Evolutionary conservation across 2,888 invertebrate genomes (phyloP).

Genomic region (Drosophila testacea): DNA sequence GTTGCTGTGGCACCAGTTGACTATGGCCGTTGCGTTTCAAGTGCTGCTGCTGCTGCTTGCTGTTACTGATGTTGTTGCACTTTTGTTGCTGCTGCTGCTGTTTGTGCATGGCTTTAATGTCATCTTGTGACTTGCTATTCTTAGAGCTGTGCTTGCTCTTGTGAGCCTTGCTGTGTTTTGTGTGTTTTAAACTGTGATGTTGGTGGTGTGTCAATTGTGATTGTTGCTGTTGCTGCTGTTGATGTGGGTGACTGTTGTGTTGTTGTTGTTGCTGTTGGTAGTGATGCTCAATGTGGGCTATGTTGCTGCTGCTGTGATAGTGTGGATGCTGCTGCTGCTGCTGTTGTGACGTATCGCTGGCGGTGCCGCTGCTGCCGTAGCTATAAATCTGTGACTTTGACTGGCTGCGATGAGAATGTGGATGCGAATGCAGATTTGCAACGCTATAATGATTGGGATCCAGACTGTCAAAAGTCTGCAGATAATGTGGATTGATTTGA

Average conservation of each 20-base stretch:
- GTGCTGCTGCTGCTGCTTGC: slow-evolving; percentile 50
- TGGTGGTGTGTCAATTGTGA: slow-evolving; percentile 37
- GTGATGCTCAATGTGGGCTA: slow-evolving; percentile 79
- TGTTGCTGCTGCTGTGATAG: slow-evolving; percentile 73
- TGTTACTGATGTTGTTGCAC: slow-evolving; percentile 49
- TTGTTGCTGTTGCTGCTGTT: slow-evolving; percentile 46
- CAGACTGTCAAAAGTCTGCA: slow-evolving; percentile 83
- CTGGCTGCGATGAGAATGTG: slow-evolving; percentile 79
- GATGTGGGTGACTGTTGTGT: slow-evolving; percentile 46
- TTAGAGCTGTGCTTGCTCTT: slow-evolving; percentile 70
- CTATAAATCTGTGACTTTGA: slow-evolving; percentile 84
- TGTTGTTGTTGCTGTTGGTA: slow-evolving; percentile 68
- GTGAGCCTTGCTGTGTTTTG: slow-evolving; percentile 71
- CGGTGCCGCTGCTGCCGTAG: slow-evolving; percentile 76
- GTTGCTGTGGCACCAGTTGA: slow-evolving; percentile 57
- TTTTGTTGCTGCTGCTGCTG: slow-evolving; percentile 60
- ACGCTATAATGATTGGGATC: slow-evolving; percentile 83
- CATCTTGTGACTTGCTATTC: slow-evolving; percentile 74
- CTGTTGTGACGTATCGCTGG: slow-evolving; percentile 73
- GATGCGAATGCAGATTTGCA: slow-evolving; percentile 62
- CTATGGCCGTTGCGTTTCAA: slow-evolving; percentile 65
- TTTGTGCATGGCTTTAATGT: slow-evolving; percentile 73
- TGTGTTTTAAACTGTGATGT: slow-evolving; percentile 80
- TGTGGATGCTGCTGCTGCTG: slow-evolving; percentile 60
- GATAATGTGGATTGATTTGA: slow-evolving; percentile 82